Conservation (phyloP, 2,113 vertebrate genomes). For the Oreotrochilus melanogaster region DNA sequence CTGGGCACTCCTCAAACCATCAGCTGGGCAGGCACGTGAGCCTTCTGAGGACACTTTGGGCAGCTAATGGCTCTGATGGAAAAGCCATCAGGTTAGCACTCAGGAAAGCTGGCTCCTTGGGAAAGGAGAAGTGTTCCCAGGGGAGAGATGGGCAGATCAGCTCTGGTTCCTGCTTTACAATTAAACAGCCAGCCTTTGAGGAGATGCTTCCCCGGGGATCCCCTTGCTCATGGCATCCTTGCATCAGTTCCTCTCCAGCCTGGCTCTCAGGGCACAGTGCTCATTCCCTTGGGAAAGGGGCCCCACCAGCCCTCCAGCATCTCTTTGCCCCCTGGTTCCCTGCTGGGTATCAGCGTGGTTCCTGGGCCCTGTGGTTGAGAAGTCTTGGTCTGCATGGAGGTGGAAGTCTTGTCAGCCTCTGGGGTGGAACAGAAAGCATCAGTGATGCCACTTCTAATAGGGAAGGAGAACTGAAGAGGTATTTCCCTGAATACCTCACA, state of each 20-base stretch:
- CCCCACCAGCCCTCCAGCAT: not conserved
- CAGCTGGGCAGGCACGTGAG: not conserved
- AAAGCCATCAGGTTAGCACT: not conserved
- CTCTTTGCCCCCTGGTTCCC: not conserved
- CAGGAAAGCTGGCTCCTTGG: not conserved
- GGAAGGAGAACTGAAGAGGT: not conserved
- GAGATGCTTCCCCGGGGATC: not conserved
- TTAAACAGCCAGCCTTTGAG: not conserved
- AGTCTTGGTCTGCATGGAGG: not conserved
- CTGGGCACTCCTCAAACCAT: fast-evolving
- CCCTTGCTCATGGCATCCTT: not conserved
- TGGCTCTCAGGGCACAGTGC: fast-evolving
- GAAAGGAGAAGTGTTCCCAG: not conserved
- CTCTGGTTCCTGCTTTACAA: too few species aligned
- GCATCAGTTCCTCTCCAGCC: not conserved
- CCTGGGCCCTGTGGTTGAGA: fast-evolving
- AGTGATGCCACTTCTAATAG: not conserved
- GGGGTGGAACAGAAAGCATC: not conserved
- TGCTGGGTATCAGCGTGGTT: not conserved
- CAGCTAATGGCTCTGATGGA: not conserved
- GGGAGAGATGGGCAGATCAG: not conserved
- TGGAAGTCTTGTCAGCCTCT: not conserved
- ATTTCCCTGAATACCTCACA: not conserved
- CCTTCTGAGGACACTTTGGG: not conserved
- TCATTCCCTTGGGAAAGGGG: not conserved